Evolutionary conservation across 2,888 invertebrate genomes (phyloP).

Genomic region (Actias luna): DNA sequence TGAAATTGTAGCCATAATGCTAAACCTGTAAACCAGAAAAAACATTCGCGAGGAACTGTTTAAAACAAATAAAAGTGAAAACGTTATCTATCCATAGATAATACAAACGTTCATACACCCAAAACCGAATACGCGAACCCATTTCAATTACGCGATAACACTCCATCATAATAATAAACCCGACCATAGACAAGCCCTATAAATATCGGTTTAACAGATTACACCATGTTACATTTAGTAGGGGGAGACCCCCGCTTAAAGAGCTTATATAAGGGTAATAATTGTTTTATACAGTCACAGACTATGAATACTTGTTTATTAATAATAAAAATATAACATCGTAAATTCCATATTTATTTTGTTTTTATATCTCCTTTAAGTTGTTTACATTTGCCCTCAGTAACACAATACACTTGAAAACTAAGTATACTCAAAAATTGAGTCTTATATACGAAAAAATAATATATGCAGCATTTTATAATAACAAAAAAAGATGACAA

Average conservation of each 20-base stretch:
- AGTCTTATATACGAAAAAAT: too few relatives aligned
- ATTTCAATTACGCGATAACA: not conserved
- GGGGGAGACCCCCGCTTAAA: constrained; percentile 5
- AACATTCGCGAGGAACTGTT: too few relatives aligned
- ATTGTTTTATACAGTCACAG: constrained; percentile 1
- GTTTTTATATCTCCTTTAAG: too few relatives aligned
- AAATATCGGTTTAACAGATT: constrained; percentile 1
- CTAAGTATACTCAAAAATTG: too few relatives aligned
- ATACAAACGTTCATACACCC: not conserved
- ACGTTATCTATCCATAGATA: not conserved
- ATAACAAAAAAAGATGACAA: too few relatives aligned
- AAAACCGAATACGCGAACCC: not conserved
- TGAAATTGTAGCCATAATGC: too few relatives aligned
- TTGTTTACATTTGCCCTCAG: too few relatives aligned
- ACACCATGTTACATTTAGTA: not conserved
- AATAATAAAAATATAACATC: not conserved
- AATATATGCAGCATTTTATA: too few relatives aligned
- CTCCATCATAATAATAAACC: not conserved
- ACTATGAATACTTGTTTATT: constrained; percentile 2
- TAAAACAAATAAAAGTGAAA: too few relatives aligned
- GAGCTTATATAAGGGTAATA: constrained; percentile 2
- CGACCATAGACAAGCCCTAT: constrained; percentile 8
- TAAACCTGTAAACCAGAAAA: too few relatives aligned
- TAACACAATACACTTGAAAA: too few relatives aligned
- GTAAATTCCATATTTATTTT: not conserved